Conservation (phyloP, 2,113 vertebrate species). For the Trogon surrucura region DNA sequence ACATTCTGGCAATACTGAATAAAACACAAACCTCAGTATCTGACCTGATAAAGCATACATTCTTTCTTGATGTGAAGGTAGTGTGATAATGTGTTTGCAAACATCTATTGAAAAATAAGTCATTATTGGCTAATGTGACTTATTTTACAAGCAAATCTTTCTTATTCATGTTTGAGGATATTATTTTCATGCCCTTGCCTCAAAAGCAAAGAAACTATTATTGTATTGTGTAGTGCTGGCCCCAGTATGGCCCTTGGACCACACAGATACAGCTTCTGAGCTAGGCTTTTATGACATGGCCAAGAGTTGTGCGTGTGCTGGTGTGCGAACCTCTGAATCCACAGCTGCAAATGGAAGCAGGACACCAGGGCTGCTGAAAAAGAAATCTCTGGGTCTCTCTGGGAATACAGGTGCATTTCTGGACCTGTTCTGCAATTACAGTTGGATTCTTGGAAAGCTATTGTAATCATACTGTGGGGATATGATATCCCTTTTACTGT, state of each 20-base stretch:
- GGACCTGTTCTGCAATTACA: neutral
- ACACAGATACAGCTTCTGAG: neutral
- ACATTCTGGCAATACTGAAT: neutral
- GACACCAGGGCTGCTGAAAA: neutral
- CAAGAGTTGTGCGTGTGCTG: neutral
- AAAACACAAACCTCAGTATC: neutral
- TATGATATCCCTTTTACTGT: neutral
- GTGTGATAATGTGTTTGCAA: neutral
- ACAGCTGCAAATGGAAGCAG: neutral
- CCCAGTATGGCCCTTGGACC: neutral
- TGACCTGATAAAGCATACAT: neutral
- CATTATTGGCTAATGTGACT: neutral
- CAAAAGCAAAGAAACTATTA: neutral
- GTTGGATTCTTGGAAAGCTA: neutral
- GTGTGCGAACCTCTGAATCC: neutral
- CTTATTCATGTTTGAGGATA: neutral
- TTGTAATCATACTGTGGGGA: neutral
- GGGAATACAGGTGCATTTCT: neutral
- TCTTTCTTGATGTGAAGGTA: neutral
- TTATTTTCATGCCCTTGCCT: neutral
- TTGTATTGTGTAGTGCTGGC: neutral
- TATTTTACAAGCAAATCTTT: neutral
- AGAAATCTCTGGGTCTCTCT: neutral
- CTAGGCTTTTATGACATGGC: neutral
- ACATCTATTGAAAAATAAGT: neutral